Conservation (phyloP, 2,888 invertebrate genomes). For the Eilema caniola region DNA sequence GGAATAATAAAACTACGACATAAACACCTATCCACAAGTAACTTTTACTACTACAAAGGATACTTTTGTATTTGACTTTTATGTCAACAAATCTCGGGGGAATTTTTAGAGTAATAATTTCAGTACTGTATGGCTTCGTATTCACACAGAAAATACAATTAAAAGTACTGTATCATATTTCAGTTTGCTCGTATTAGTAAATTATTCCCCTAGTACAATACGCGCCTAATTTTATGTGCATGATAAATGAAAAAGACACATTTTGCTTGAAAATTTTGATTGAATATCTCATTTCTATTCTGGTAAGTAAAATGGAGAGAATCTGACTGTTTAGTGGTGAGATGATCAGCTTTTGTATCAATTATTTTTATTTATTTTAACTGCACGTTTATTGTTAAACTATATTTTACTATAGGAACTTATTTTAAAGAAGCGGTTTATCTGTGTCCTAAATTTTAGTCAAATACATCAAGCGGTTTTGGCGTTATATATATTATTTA, state of each 20-base stretch:
- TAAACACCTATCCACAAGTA: background rate
- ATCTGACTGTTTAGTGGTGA: too few relatives aligned
- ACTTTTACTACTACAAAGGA: background rate
- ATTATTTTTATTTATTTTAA: too few relatives aligned
- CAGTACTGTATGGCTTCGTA: constrained; percentile 20
- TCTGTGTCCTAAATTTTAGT: too few relatives aligned
- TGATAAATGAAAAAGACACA: background rate
- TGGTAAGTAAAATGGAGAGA: background rate
- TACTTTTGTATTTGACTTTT: background rate
- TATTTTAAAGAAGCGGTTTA: too few relatives aligned
- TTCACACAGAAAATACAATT: constrained; percentile 28
- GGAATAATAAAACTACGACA: background rate
- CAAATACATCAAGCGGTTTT: too few relatives aligned
- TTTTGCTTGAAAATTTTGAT: background rate
- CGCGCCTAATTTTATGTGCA: background rate
- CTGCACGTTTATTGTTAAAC: too few relatives aligned
- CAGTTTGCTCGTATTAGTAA: constrained; percentile 37
- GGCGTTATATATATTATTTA: too few relatives aligned
- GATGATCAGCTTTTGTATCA: too few relatives aligned
- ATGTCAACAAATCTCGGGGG: constrained; percentile 6
- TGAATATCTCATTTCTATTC: background rate
- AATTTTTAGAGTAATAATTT: constrained; percentile 6
- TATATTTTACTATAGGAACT: too few relatives aligned
- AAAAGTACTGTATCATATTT: constrained; percentile 39
- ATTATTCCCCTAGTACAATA: constrained; percentile 32